A percentile compares a stretch with the other conserved stretches of the same genome.
These are phyloP conservation scores for Scrobipalpa atriplicella DNA, from an alignment of 2,888 invertebrate genomes.

Conservation along the genomic window DNA sequence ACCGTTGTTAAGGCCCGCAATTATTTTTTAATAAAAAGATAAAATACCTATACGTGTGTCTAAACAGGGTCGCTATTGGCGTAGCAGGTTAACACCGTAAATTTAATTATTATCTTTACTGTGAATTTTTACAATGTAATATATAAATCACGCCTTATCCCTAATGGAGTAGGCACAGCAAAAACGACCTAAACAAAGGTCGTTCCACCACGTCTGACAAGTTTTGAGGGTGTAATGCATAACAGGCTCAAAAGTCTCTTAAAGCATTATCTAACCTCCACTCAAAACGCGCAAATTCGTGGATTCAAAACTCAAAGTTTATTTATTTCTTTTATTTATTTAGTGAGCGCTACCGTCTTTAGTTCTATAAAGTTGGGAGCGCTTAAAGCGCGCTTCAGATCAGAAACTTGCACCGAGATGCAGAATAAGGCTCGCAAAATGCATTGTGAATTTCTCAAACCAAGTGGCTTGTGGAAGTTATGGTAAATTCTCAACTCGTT, in stretches of 20 bases:
- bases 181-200: too few species aligned
- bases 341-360: constrained; percentile 26
- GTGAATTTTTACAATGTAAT: too few species aligned
- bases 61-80: too few species aligned
- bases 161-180: too few species aligned
- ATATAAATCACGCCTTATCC: too few species aligned
- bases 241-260: neutral
- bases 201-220: too few species aligned
- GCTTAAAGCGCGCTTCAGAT: constrained; percentile 33
- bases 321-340: constrained; percentile 30
- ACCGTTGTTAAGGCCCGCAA: too few species aligned
- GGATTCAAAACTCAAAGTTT: neutral
- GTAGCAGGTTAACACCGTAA: too few species aligned
- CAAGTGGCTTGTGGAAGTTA: constrained; percentile 9
- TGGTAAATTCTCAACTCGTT: constrained; percentile 5
- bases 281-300: neutral
- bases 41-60: too few species aligned
- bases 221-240: too few species aligned
- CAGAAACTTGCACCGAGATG: constrained; percentile 34
- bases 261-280: neutral
- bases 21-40: neutral
- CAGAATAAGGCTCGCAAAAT: constrained; percentile 31
- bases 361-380: constrained; percentile 31
- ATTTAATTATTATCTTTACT: too few species aligned
- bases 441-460: constrained; percentile 33